Percentiles rank a stretch among this genome's conserved stretches.
Evolutionary conservation across 2,797 vertebrate genomes (phyloP).

Genomic region (Botia almorhae): DNA sequence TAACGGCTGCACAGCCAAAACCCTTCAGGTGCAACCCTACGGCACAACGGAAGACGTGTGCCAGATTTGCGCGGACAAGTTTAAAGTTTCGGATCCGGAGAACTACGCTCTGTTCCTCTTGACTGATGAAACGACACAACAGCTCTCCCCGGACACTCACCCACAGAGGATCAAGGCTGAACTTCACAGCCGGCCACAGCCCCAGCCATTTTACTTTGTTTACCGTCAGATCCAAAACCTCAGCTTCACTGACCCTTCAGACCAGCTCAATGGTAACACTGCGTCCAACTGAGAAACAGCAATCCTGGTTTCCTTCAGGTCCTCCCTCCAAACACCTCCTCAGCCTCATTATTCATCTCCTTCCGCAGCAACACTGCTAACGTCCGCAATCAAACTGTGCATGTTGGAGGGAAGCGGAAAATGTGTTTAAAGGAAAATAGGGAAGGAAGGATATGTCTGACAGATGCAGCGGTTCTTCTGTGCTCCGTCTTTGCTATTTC

Average conservation of each 20-base stretch:
- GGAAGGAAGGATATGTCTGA: constrained; percentile 65
- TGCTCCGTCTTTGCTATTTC: constrained; percentile 50
- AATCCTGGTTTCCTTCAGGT: constrained; percentile 5
- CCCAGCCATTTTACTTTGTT: constrained; percentile 90
- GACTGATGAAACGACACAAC: constrained; percentile 90
- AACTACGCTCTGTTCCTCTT: constrained; percentile 90
- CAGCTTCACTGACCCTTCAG: constrained; percentile 78
- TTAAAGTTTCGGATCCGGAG: constrained; percentile 86
- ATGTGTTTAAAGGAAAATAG: constrained; percentile 49
- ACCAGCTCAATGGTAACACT: constrained; percentile 71
- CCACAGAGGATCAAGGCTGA: constrained; percentile 96
- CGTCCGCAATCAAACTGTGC: constrained; percentile 38
- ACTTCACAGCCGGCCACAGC: constrained; percentile 87
- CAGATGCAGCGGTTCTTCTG: constrained; percentile 57
- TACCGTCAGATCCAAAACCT: constrained; percentile 86
- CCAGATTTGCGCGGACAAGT: constrained; percentile 89
- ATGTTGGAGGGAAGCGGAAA: constrained; percentile 52
- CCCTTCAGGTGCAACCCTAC: constrained; percentile 88
- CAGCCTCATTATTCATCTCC: constrained; percentile 10
- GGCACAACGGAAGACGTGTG: constrained; percentile 93
- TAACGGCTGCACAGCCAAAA: constrained; percentile 93
- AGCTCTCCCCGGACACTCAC: constrained; percentile 91
- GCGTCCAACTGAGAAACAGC: constrained; percentile 56
- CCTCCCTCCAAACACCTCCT: constrained; percentile 2
- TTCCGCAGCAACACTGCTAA: constrained; percentile 46